A percentile compares a stretch with the other conserved stretches of the same genome.
These are phyloP conservation scores for Congeria kusceri DNA, from an alignment of 2,888 invertebrate species.

Conservation along the genomic window DNA sequence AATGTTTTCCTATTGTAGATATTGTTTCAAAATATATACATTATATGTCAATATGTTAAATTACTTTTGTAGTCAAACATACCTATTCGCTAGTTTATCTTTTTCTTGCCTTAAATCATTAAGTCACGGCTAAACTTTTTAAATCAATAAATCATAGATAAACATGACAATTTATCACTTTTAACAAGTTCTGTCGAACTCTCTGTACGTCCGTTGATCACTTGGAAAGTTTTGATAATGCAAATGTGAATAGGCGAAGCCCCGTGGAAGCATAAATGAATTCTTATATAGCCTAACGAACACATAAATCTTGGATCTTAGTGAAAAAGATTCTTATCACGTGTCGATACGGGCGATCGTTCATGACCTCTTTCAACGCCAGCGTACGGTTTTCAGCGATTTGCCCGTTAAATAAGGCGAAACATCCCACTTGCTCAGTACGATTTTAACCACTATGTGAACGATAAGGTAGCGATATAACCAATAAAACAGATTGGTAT, in stretches of 20 bases:
- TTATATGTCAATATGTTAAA: constrained; percentile 1
- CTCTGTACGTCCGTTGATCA: neutral
- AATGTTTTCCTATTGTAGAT: neutral
- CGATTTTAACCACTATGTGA: neutral
- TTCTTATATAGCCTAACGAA: neutral
- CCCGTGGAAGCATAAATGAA: neutral
- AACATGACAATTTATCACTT: constrained; percentile 25
- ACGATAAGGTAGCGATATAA: constrained; percentile 20
- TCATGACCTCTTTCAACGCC: no score
- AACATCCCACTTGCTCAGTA: neutral
- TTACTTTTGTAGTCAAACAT: neutral
- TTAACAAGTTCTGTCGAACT: constrained; percentile 40
- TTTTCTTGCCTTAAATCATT: constrained; percentile 28
- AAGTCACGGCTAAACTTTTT: constrained; percentile 21
- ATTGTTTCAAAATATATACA: constrained; percentile 8
- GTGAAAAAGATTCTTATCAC: neutral
- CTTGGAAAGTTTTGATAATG: neutral
- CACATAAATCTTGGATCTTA: neutral
- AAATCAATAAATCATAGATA: constrained; percentile 35
- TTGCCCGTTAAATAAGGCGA: neutral
- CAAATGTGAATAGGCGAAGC: constrained; percentile 1
- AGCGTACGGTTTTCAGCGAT: neutral
- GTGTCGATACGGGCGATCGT: neutral
- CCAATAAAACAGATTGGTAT: constrained; percentile 58
- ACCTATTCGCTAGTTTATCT: neutral